phyloP scores from a whole-genome alignment of 2,888 invertebrate species.

The Melanargia galathea region DNA sequence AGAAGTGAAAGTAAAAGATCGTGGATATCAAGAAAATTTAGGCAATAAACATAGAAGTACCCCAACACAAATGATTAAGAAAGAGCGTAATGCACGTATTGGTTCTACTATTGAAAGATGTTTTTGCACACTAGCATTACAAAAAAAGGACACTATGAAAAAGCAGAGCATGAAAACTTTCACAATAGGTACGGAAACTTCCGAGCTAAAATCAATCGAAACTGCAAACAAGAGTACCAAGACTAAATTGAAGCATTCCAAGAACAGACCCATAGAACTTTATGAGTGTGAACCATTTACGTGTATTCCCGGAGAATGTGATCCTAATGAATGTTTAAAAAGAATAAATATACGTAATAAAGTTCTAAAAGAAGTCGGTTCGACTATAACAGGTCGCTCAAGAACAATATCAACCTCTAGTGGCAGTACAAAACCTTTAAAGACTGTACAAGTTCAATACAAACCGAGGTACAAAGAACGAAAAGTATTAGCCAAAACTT shows the following conservation, averaged over 20 bases:
- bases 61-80: slow-evolving; percentile 32
- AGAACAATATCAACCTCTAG: slow-evolving; percentile 24
- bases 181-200: slow-evolving; percentile 24
- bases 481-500: slow-evolving; percentile 12
- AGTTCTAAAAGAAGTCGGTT: slow-evolving; percentile 26
- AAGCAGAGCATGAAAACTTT: slow-evolving; percentile 24
- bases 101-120: slow-evolving; percentile 48
- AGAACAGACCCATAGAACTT: slow-evolving; percentile 20
- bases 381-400: slow-evolving; percentile 13
- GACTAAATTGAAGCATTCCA: slow-evolving; percentile 26
- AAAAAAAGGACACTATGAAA: slow-evolving; percentile 37
- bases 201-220: slow-evolving; percentile 3
- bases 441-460: slow-evolving; percentile 22
- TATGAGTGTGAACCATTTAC: slow-evolving; percentile 48
- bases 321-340: slow-evolving; percentile 47
- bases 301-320: slow-evolving; percentile 41
- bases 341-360: slow-evolving; percentile 42
- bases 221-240: slow-evolving; percentile 33
- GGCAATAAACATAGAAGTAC: slow-evolving; percentile 35
- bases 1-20: slow-evolving; percentile 23
- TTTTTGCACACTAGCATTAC: slow-evolving; percentile 50
- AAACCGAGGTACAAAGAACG: slow-evolving; percentile 20
- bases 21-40: slow-evolving; percentile 25
- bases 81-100: slow-evolving; percentile 38
- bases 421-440: slow-evolving; percentile 24